Base-by-base conservation (phyloP, 2,113 vertebrate genomes). In the Callospermophilus lateralis region DNA sequence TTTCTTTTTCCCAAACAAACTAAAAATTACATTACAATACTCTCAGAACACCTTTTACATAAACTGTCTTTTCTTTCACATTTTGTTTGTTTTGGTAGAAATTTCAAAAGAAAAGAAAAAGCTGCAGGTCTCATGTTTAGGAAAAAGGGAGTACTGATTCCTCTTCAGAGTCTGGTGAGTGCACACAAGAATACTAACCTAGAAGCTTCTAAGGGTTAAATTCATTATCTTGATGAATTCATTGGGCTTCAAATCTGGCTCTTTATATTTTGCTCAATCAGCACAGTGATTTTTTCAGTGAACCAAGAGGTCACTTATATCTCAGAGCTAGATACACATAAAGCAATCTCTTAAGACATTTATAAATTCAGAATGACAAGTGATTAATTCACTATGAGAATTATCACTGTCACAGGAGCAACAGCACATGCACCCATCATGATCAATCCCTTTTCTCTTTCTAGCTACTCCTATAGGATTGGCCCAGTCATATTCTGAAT, bases 181-280 rank as follows among this genome's bases (percentile, higher is more conserved):
- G 13, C 4, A 24, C 19, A 89, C 19, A 89, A 81, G 26, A 94
- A 90, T 34, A 67, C 19, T 78, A 58, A 20, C 51, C 30, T 20
- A 78, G 70, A 87, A 12, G 39, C 1, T 80, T 84, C n/a, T 55
- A 19, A 58, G 39, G 45, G 16, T 39, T 90, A 87, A 84, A 87
- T 78, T 88, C n/a, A 94, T 87, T 88, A 76, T 79, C 77, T 48
- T 73, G 12, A 93, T 88, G 58, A 84, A 89, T 79, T 79, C 79
- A 88, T 88, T 91, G 83, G 81, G 76, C 63, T 87, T 67, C 42
- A 84, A 11, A 83, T 73, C 45, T 70, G 32, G 61, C 16, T 58
- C 51, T 83, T 73, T 93, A n/a, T 87, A 67, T 81, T 93, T 90
- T 95, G 84, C 89, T 92, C 39, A 37, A 53, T 87, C 80, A 93